These are phyloP conservation scores for Phylloscopus whistleri DNA, from an alignment of 2,113 vertebrate genomes.

Conservation along the genomic window DNA sequence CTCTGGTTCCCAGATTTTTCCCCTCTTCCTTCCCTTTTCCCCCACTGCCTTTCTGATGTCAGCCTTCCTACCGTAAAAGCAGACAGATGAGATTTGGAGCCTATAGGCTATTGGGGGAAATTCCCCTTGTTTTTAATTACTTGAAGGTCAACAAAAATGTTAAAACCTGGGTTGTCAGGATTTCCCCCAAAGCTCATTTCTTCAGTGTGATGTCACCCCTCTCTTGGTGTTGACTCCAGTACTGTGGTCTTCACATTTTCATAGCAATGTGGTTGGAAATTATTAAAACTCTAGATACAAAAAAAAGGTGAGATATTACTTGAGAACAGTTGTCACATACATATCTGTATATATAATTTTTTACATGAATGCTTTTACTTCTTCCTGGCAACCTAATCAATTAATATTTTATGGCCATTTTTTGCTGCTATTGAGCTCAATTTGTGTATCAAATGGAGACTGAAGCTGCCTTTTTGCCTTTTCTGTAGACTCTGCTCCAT, in stretches of 20 bases:
- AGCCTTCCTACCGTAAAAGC: constrained; percentile 21
- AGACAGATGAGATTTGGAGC: constrained; percentile 5
- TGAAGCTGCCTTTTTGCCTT: constrained; percentile 41
- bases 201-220: neutral
- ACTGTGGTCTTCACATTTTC: neutral
- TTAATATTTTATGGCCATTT: constrained; percentile 56
- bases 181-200: neutral
- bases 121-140: constrained; percentile 30
- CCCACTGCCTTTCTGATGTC: constrained; percentile 10
- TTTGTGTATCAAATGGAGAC: constrained; percentile 45
- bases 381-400: constrained; percentile 53
- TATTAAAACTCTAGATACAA: neutral
- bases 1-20: neutral
- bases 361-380: neutral
- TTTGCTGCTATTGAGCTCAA: constrained; percentile 54
- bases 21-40: neutral
- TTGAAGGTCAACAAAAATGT: constrained; percentile 65
- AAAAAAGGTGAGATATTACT: neutral
- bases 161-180: constrained; percentile 41
- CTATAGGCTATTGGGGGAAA: neutral
- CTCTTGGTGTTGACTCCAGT: neutral
- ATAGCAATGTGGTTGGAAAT: neutral
- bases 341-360: neutral
- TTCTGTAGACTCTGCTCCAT: constrained; percentile 15
- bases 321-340: neutral